Percentiles rank a stretch among this genome's conserved stretches.
phyloP scores from a whole-genome alignment of 2,113 vertebrate genomes.

The Girardinichthys multiradiatus region DNA sequence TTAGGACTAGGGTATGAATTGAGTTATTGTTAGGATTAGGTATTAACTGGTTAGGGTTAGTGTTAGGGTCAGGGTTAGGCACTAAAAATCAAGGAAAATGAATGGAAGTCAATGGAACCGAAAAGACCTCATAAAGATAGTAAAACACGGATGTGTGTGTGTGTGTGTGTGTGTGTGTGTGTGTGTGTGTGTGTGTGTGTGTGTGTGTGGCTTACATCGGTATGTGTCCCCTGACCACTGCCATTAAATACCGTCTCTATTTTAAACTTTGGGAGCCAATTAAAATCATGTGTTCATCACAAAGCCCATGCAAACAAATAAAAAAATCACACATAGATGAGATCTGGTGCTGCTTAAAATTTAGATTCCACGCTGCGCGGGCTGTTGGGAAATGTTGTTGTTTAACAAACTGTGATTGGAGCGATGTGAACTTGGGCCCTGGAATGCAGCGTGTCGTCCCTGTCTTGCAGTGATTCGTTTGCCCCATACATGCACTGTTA shows the following conservation, averaged over 20 bases:
- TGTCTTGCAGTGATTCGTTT: conserved; percentile 10
- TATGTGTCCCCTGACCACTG: conserved; percentile 70
- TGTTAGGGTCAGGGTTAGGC: no score
- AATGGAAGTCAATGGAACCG: no score
- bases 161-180: conserved; percentile 17
- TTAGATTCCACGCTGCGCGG: conserved; percentile 28
- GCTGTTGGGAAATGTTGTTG: conserved; percentile 52
- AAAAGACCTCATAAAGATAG: no score
- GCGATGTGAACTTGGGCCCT: conserved; percentile 46
- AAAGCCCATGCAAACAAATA: conserved; percentile 72
- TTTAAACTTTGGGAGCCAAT: conserved; percentile 65
- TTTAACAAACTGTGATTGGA: conserved; percentile 56
- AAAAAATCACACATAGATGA: conserved; percentile 63
- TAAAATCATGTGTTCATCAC: conserved; percentile 65
- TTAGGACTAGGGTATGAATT: no score
- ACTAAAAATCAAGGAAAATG: no score
- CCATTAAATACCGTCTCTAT: conserved; percentile 64
- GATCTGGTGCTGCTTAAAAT: conserved; percentile 60
- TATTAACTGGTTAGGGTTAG: no score
- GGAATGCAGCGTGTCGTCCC: conserved; percentile 57
- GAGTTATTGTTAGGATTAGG: no score
- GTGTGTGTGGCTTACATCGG: conserved; percentile 45
- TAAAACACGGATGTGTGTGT: no score
- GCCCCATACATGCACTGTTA: not conserved
- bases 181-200: conserved; percentile 19